phyloP scores from a whole-genome alignment of 2,797 vertebrate species.

The Taenioides sp. region DNA sequence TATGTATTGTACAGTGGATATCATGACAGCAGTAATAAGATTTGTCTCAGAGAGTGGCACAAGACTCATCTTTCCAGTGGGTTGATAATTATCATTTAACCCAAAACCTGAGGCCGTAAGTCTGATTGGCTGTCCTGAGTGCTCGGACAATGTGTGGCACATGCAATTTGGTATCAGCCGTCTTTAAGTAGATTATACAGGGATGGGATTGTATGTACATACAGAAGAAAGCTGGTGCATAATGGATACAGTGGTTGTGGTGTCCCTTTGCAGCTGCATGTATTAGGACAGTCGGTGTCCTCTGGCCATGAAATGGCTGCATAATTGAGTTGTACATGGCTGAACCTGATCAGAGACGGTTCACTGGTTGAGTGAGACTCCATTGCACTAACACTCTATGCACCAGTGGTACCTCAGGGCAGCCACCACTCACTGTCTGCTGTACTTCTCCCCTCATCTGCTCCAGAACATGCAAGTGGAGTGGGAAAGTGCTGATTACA shows the following conservation, averaged over 20 bases:
- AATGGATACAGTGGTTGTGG: constrained; percentile 26
- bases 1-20: constrained; percentile 53
- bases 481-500: constrained; percentile 72
- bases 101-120: constrained; percentile 54
- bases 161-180: constrained; percentile 22
- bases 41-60: constrained; percentile 43
- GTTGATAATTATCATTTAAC: constrained; percentile 66
- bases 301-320: constrained; percentile 78
- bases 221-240: constrained; percentile 16
- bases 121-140: constrained; percentile 24
- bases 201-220: constrained; percentile 14
- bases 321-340: constrained; percentile 82
- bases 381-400: constrained; percentile 67
- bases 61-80: constrained; percentile 5
- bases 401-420: constrained; percentile 68
- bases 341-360: constrained; percentile 81
- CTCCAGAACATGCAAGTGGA: constrained; percentile 54
- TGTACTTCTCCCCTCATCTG: constrained; percentile 57
- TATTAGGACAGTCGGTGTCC: constrained; percentile 73
- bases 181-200: constrained; percentile 54
- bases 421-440: constrained; percentile 52
- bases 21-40: constrained; percentile 59
- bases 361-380: constrained; percentile 76
- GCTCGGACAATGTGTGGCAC: constrained; percentile 38
- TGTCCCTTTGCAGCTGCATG: constrained; percentile 59